Evolutionary conservation across 2,797 vertebrate species (phyloP).

Genomic region (Champsocephalus esox): DNA sequence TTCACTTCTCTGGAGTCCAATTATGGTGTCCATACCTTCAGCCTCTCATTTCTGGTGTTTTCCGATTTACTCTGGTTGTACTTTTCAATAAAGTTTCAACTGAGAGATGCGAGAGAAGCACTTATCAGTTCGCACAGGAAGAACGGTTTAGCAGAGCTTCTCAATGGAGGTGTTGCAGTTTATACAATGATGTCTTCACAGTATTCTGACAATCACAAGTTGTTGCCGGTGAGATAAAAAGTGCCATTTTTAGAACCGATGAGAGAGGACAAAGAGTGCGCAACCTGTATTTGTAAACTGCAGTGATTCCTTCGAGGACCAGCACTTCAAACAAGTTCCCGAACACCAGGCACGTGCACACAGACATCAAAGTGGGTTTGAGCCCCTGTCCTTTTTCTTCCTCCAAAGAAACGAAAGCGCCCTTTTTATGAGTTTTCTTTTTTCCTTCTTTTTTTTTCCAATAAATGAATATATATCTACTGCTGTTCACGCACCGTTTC

Average conservation of each 20-base stretch:
- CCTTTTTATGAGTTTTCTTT: too few relatives aligned
- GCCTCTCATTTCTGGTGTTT: slow-evolving; percentile 42
- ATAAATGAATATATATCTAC: too few relatives aligned
- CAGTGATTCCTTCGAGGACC: neutral
- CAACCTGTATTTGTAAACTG: neutral
- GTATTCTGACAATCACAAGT: slow-evolving; percentile 4
- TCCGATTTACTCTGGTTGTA: slow-evolving; percentile 35
- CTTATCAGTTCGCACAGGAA: slow-evolving; percentile 28
- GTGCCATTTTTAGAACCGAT: neutral
- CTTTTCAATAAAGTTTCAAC: slow-evolving; percentile 30
- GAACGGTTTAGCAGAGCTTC: slow-evolving; percentile 33
- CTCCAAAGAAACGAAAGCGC: too few relatives aligned
- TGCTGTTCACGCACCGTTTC: too few relatives aligned
- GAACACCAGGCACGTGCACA: neutral
- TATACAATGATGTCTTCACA: slow-evolving; percentile 17
- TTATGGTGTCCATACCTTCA: slow-evolving; percentile 60
- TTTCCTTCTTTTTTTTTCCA: too few relatives aligned
- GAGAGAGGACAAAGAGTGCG: neutral
- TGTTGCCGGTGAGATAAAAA: slow-evolving; percentile 16
- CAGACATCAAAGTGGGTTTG: neutral
- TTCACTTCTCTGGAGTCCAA: slow-evolving; percentile 59
- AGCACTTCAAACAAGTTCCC: neutral
- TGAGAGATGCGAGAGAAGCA: slow-evolving; percentile 43
- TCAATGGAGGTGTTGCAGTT: slow-evolving; percentile 36
- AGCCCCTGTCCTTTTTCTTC: too few relatives aligned